These are phyloP conservation scores for Drosophila melanosoma DNA, from an alignment of 2,888 invertebrate species.

Conservation along the genomic window DNA sequence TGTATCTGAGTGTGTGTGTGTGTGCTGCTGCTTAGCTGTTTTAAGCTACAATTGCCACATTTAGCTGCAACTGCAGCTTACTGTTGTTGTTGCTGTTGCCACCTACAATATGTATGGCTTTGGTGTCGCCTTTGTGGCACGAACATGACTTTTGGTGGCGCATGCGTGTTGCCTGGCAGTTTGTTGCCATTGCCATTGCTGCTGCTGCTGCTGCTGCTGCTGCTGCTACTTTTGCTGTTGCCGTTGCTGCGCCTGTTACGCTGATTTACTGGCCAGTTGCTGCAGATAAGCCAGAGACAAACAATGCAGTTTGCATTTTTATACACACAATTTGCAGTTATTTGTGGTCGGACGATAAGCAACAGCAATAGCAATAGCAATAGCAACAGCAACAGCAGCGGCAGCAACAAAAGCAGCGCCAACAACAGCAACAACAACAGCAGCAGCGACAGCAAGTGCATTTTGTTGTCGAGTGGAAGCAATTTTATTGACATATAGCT, in stretches of 20 bases:
- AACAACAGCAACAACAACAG: constrained; percentile 30
- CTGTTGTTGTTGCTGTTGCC: constrained; percentile 50
- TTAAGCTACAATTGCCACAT: constrained; percentile 58
- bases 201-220: constrained; percentile 35
- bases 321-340: constrained; percentile 79
- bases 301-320: constrained; percentile 72
- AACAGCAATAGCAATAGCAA: constrained; percentile 35
- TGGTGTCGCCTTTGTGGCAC: constrained; percentile 77
- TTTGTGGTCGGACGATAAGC: constrained; percentile 71
- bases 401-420: constrained; percentile 16
- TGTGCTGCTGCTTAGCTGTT: constrained; percentile 53
- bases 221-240: not conserved
- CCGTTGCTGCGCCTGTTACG: constrained; percentile 59
- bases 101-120: constrained; percentile 78
- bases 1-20: constrained; percentile 22
- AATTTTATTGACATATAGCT: constrained; percentile 71
- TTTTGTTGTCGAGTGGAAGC: constrained; percentile 56
- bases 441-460: constrained; percentile 51
- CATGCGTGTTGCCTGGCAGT: constrained; percentile 80
- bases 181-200: constrained; percentile 63
- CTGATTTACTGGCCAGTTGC: constrained; percentile 73
- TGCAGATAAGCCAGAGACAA: constrained; percentile 73
- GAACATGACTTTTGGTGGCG: constrained; percentile 80
- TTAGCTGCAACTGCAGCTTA: constrained; percentile 34
- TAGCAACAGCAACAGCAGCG: constrained; percentile 16